Evolutionary conservation across 1,140 invertebrate genomes (phyloP).

Genomic region (Drosophila paulistorum): DNA sequence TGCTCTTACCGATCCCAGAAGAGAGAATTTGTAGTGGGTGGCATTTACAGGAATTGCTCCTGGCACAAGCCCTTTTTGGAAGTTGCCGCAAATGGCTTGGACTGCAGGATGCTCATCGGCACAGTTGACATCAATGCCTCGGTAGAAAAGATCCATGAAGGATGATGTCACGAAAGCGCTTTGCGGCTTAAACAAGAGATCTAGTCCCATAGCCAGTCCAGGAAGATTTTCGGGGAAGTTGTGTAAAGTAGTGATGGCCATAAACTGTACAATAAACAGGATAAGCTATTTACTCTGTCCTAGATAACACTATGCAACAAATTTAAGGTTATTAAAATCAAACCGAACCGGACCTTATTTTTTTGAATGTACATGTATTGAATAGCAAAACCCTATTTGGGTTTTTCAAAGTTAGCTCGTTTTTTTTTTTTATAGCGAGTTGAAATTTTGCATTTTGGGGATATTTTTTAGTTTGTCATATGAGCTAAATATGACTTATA

Average conservation of each 20-base stretch:
- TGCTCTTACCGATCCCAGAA: slow-evolving; percentile 84
- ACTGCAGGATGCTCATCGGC: slow-evolving; percentile 87
- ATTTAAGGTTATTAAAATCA: no score
- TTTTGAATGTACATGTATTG: no score
- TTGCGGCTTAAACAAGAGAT: slow-evolving; percentile 86
- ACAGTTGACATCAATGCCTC: slow-evolving; percentile 88
- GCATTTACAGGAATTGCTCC: slow-evolving; percentile 84
- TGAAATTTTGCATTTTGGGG: no score
- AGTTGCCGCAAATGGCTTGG: slow-evolving; percentile 86
- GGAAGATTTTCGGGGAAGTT: slow-evolving; percentile 83
- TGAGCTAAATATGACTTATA: no score
- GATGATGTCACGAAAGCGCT: slow-evolving; percentile 86
- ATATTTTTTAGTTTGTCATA: no score
- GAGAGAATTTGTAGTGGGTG: slow-evolving; percentile 86
- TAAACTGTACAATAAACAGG: slow-evolving; percentile 76
- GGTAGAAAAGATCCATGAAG: slow-evolving; percentile 87
- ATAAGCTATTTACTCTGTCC: slow-evolving; percentile 59
- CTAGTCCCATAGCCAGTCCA: slow-evolving; percentile 73
- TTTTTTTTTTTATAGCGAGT: no score
- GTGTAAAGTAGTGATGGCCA: slow-evolving; percentile 84
- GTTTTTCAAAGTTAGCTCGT: no score
- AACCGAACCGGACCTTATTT: no score
- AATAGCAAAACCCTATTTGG: no score
- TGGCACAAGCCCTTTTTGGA: slow-evolving; percentile 85
- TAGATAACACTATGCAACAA: no score